Evolutionary conservation across 2,113 vertebrate genomes (phyloP).

Genomic region (Ramphastos sulfuratus): DNA sequence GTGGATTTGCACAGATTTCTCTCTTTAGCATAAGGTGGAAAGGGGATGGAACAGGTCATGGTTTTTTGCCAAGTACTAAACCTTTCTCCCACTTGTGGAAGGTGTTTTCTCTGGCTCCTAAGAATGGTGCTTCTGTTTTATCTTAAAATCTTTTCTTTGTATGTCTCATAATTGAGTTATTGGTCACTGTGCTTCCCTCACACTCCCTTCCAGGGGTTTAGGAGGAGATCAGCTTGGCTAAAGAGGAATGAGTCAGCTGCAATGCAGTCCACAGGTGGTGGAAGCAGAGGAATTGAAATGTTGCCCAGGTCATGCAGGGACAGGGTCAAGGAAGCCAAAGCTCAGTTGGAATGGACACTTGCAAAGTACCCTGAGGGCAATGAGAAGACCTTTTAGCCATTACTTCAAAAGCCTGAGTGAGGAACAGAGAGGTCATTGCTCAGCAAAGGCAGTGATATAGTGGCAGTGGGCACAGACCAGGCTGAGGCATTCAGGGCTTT

Average conservation of each 20-base stretch:
- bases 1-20: not conserved
- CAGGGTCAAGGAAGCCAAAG: not conserved
- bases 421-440: not conserved
- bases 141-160: not conserved
- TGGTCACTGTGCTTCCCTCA: not conserved
- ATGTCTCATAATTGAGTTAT: not conserved
- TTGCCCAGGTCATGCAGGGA: not conserved
- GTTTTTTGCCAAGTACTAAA: not conserved
- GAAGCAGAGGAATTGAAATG: not conserved
- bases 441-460: not conserved
- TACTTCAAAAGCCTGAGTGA: not conserved
- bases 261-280: fast-evolving
- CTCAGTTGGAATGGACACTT: not conserved
- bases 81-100: not conserved
- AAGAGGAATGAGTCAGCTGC: not conserved
- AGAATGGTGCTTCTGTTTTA: not conserved
- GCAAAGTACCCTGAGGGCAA: not conserved
- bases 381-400: not conserved
- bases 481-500: not conserved
- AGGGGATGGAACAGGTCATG: not conserved
- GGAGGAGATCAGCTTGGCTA: not conserved
- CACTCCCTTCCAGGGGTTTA: not conserved
- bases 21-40: not conserved
- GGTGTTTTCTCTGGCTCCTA: not conserved
- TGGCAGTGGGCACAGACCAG: not conserved